These are phyloP conservation scores for Anguilla japonica DNA, from an alignment of 2,113 vertebrate species.

Conservation along the genomic window DNA sequence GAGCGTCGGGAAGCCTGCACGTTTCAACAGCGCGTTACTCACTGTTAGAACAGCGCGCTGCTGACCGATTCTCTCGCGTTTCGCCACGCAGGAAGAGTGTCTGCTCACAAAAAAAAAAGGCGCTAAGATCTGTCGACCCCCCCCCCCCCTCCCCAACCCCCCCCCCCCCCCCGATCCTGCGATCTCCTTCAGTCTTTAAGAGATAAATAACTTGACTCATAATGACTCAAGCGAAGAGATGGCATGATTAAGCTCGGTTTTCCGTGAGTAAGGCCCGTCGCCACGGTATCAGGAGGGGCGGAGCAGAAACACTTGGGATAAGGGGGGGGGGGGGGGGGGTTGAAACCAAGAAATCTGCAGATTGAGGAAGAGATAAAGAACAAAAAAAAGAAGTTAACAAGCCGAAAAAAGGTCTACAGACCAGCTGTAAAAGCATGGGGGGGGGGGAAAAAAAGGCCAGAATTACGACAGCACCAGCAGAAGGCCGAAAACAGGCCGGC, in stretches of 20 bases:
- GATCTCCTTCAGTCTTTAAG: neutral
- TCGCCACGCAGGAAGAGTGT: too few relatives aligned
- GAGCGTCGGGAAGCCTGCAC: too few relatives aligned
- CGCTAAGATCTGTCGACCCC: neutral
- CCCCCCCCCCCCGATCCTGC: too few relatives aligned
- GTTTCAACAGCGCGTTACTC: neutral
- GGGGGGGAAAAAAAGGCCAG: conserved; percentile 11
- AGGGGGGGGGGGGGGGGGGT: too few relatives aligned
- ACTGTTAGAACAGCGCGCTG: neutral
- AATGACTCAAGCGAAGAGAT: neutral
- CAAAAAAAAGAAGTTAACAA: conserved; percentile 3
- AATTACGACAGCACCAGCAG: conserved; percentile 47
- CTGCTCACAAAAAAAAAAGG: neutral
- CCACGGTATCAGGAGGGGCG: neutral
- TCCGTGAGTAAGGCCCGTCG: neutral
- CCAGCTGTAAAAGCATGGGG: conserved; percentile 1
- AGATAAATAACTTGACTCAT: neutral
- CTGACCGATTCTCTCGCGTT: neutral
- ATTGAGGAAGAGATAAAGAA: conserved; percentile 19
- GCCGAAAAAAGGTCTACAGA: too few relatives aligned
- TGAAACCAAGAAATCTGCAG: neutral
- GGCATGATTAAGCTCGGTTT: neutral
- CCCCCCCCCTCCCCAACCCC: too few relatives aligned
- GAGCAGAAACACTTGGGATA: neutral
- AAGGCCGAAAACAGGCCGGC: conserved; percentile 43